phyloP scores from a whole-genome alignment of 2,888 invertebrate genomes.

The Oligia fasciuncula region DNA sequence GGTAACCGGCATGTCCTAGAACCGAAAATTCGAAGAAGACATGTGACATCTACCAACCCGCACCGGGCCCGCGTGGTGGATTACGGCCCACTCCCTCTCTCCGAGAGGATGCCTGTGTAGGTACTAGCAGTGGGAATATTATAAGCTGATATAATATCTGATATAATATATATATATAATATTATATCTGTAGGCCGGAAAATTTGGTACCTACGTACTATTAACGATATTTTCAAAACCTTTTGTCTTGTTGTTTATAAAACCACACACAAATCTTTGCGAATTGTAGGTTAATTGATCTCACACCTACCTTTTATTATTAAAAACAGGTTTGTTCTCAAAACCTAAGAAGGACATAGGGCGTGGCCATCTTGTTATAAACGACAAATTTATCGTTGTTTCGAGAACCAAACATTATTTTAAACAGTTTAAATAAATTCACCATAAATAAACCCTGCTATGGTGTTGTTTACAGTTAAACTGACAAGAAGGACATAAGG shows the following conservation, averaged over 20 bases:
- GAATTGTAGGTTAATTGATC: conserved; percentile 1
- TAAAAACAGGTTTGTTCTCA: not conserved
- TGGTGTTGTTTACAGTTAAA: conserved; percentile 23
- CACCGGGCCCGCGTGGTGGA: not conserved
- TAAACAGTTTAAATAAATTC: conserved; percentile 31
- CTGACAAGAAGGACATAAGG: conserved; percentile 27
- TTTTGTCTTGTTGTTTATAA: too few species aligned
- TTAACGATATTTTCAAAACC: too few species aligned
- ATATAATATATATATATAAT: too few species aligned
- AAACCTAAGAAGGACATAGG: conserved; percentile 20
- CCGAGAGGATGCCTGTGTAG: not conserved
- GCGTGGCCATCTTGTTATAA: conserved; percentile 28
- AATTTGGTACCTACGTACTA: too few species aligned
- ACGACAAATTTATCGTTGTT: conserved; percentile 12
- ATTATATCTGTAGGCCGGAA: not conserved
- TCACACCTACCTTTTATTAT: not conserved
- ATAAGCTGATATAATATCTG: too few species aligned
- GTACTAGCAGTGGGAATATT: too few species aligned
- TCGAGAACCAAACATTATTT: conserved; percentile 13
- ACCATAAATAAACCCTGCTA: conserved; percentile 15
- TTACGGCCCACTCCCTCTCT: not conserved
- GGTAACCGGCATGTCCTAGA: not conserved
- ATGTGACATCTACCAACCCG: not conserved
- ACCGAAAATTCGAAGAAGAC: not conserved
- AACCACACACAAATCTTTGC: not conserved